Conservation (phyloP, 1,140 invertebrate species). For the Drosophila insularis region DNA sequence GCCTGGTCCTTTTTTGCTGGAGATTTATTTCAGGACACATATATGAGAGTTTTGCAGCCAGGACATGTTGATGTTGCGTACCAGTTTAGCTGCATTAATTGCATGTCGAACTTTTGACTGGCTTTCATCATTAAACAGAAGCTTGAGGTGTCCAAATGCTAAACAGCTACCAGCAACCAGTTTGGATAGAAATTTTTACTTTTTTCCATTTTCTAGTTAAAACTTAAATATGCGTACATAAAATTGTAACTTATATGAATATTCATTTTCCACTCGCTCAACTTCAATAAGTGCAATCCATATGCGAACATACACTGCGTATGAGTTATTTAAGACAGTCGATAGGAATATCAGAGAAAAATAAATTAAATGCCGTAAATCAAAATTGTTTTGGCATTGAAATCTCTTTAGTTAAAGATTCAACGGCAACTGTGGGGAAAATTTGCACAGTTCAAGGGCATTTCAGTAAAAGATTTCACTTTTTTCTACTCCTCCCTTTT, state of each 20-base stretch:
- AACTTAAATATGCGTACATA: not conserved
- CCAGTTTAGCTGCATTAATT: conserved; percentile 54
- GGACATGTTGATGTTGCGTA: conserved; percentile 29
- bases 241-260: not conserved
- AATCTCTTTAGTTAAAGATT: not conserved
- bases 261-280: not conserved
- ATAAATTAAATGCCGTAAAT: not conserved
- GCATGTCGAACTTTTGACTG: conserved; percentile 65
- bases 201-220: not conserved
- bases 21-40: conserved; percentile 30
- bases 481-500: not conserved
- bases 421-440: not conserved
- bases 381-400: not conserved
- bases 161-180: not conserved
- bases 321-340: not conserved
- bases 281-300: not conserved
- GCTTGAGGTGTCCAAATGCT: conserved; percentile 1
- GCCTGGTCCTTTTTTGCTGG: not conserved
- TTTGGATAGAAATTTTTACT: not conserved
- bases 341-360: too few species aligned
- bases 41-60: conserved; percentile 6
- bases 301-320: conserved; percentile 10
- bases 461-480: not conserved
- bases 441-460: conserved; percentile 9
- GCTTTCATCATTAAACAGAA: conserved; percentile 50